These are phyloP conservation scores for Rhinogobius similis DNA, from an alignment of 2,113 vertebrate genomes.

Conservation along the genomic window DNA sequence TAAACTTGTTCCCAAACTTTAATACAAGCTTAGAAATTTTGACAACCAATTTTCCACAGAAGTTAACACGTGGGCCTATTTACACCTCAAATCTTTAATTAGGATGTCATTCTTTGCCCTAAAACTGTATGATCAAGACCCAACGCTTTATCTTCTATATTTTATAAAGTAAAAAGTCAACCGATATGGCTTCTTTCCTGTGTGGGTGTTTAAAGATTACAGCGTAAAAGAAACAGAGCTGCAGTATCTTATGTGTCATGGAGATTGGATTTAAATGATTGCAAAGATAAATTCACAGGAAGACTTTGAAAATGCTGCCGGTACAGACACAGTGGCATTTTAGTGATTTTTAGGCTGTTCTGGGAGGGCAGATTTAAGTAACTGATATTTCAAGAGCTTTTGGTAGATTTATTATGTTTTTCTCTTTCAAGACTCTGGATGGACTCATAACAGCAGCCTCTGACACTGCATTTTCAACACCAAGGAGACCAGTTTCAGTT, in stretches of 20 bases:
- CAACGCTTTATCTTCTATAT: constrained; percentile 4
- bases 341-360: constrained; percentile 49
- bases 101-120: background rate
- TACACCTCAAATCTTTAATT: background rate
- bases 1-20: background rate
- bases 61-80: background rate
- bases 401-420: constrained; percentile 56
- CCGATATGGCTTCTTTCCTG: background rate
- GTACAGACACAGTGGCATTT: constrained; percentile 55
- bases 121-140: constrained; percentile 8
- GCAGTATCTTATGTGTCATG: constrained; percentile 21
- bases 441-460: constrained; percentile 55
- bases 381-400: constrained; percentile 39
- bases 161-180: background rate
- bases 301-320: constrained; percentile 47
- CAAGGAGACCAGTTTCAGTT: constrained; percentile 57
- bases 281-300: constrained; percentile 19
- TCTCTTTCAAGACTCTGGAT: constrained; percentile 60
- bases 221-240: constrained; percentile 30
- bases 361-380: constrained; percentile 49
- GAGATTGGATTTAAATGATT: constrained; percentile 35
- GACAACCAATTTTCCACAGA: background rate
- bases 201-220: constrained; percentile 16
- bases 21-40: background rate
- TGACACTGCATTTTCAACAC: constrained; percentile 47